Conservation (phyloP, 2,797 vertebrate genomes). For the Brotula barbata region DNA sequence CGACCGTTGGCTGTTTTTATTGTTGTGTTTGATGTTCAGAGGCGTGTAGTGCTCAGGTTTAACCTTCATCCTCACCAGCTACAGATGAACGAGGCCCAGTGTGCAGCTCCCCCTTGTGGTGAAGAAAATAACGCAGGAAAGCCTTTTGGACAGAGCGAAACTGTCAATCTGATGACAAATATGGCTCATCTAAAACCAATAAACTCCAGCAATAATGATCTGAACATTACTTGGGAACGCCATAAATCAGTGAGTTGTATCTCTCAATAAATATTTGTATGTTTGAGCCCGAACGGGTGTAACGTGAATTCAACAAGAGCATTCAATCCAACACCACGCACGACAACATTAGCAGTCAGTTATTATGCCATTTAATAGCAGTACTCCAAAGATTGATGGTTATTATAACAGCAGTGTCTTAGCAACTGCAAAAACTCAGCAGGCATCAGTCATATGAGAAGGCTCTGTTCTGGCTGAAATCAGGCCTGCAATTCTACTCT, state of each 20-base stretch:
- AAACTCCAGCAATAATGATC: slow-evolving; percentile 32
- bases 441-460: slow-evolving; percentile 74
- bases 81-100: slow-evolving; percentile 34
- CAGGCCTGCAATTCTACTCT: slow-evolving; percentile 65
- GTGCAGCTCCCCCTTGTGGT: slow-evolving; percentile 67
- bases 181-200: slow-evolving; percentile 33
- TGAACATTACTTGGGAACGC: slow-evolving; percentile 20
- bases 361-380: slow-evolving; percentile 80
- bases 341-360: slow-evolving; percentile 66
- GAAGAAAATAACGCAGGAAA: slow-evolving; percentile 6
- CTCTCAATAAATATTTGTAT: slow-evolving; percentile 25
- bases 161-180: slow-evolving; percentile 34
- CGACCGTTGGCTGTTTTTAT: slow-evolving; percentile 44
- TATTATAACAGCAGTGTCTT: slow-evolving; percentile 74
- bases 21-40: slow-evolving; percentile 39
- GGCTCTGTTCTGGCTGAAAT: slow-evolving; percentile 68
- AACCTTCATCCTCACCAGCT: slow-evolving; percentile 4
- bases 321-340: slow-evolving; percentile 38
- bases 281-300: slow-evolving; percentile 2
- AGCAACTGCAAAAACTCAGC: slow-evolving; percentile 70
- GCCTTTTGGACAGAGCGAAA: slow-evolving; percentile 1
- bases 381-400: slow-evolving; percentile 74
- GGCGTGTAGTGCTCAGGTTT: slow-evolving; percentile 10
- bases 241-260: slow-evolving; percentile 4
- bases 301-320: slow-evolving; percentile 39